Evolutionary conservation across 2,113 vertebrate genomes (phyloP).

Genomic region (Thunnus maccoyii): DNA sequence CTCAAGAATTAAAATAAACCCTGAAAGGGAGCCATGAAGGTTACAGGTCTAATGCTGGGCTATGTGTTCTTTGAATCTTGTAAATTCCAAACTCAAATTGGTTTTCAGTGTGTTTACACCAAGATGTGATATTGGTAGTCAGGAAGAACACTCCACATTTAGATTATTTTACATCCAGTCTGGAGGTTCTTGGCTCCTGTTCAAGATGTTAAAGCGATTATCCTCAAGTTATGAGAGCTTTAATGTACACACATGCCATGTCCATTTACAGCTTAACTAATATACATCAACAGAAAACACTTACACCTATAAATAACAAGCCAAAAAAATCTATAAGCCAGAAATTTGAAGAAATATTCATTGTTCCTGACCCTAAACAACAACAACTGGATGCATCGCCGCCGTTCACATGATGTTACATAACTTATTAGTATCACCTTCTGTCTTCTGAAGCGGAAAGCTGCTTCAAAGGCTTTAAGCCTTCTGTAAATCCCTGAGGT

Average conservation of each 20-base stretch:
- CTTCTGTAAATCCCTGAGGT: slow-evolving; percentile 73
- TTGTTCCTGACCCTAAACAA: neutral
- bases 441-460: slow-evolving; percentile 50
- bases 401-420: slow-evolving; percentile 15
- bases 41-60: neutral
- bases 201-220: slow-evolving; percentile 63
- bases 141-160: neutral
- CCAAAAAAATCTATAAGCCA: slow-evolving; percentile 5
- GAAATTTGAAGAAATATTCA: neutral
- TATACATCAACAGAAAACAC: neutral
- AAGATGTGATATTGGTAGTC: neutral
- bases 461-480: slow-evolving; percentile 63
- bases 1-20: slow-evolving; percentile 63
- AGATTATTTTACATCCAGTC: slow-evolving; percentile 8
- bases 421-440: slow-evolving; percentile 50
- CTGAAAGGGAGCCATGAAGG: slow-evolving; percentile 6
- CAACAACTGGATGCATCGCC: neutral
- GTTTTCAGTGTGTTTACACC: neutral
- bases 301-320: neutral
- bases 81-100: slow-evolving; percentile 17
- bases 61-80: neutral
- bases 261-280: slow-evolving; percentile 20
- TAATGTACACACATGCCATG: slow-evolving; percentile 21
- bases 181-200: slow-evolving; percentile 16
- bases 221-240: slow-evolving; percentile 41